These are phyloP conservation scores for Hypselothyrea guttata DNA, from an alignment of 2,888 invertebrate genomes.

Conservation along the genomic window DNA sequence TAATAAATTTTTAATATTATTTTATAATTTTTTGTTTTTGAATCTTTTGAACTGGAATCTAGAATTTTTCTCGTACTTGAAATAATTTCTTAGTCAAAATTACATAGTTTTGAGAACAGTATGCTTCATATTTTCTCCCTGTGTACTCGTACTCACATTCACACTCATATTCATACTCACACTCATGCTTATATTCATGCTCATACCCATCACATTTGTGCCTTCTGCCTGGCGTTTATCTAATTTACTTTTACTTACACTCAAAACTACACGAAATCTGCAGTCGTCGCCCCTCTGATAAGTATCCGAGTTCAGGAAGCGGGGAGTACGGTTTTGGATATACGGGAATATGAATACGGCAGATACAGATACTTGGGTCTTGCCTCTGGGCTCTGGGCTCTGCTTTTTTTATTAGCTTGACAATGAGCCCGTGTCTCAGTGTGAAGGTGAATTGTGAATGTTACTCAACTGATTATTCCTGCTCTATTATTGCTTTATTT, in stretches of 20 bases:
- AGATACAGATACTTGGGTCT: too few relatives aligned
- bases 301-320: conserved; percentile 40
- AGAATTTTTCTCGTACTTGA: too few relatives aligned
- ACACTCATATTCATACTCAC: background rate
- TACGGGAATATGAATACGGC: conserved; percentile 6
- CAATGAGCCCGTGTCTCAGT: conserved; percentile 62
- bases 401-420: conserved; percentile 70
- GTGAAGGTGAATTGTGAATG: conserved; percentile 54
- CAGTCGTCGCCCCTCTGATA: conserved; percentile 51
- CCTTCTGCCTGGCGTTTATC: conserved; percentile 63
- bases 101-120: too few relatives aligned
- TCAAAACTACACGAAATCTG: conserved; percentile 32
- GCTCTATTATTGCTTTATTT: background rate
- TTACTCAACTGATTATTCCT: conserved; percentile 25
- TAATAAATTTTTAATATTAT: too few relatives aligned
- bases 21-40: too few relatives aligned
- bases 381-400: conserved; percentile 15
- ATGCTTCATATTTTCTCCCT: too few relatives aligned
- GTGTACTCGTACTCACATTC: background rate
- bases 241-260: conserved; percentile 75
- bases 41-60: too few relatives aligned
- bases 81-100: too few relatives aligned
- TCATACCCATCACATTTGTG: conserved; percentile 60
- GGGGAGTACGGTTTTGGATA: conserved; percentile 20
- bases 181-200: conserved; percentile 9